phyloP scores from a whole-genome alignment of 2,888 invertebrate genomes.

The Drosophila cognata region DNA sequence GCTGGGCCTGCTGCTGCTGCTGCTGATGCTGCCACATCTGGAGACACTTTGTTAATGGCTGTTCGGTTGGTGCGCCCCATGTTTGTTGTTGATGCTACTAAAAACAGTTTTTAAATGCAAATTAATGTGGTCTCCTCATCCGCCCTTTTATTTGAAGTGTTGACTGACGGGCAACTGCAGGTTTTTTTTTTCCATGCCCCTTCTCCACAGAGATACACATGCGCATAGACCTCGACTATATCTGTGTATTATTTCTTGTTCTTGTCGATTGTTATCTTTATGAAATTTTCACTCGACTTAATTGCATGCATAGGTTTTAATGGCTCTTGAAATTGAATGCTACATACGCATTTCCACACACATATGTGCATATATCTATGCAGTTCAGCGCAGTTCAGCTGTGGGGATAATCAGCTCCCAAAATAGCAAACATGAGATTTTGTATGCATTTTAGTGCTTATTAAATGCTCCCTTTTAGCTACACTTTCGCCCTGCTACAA shows the following conservation, averaged over 20 bases:
- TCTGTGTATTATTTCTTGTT: conserved; percentile 70
- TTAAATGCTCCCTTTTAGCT: conserved; percentile 56
- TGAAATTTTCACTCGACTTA: conserved; percentile 81
- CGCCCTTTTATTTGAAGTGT: conserved; percentile 76
- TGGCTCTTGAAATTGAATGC: conserved; percentile 78
- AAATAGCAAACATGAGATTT: conserved; percentile 53
- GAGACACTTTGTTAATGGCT: conserved; percentile 79
- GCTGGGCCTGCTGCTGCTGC: conserved; percentile 1
- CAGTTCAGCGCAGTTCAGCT: conserved; percentile 14
- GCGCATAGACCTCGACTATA: conserved; percentile 29
- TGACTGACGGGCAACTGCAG: conserved; percentile 71
- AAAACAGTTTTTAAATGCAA: conserved; percentile 80
- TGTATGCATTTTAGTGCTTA: conserved; percentile 67
- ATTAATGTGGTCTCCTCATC: conserved; percentile 73
- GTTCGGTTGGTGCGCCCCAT: conserved; percentile 36
- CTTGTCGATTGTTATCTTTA: conserved; percentile 80
- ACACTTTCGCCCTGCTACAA: conserved; percentile 13
- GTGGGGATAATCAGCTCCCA: conserved; percentile 38
- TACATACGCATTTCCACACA: not conserved
- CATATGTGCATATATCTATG: not conserved
- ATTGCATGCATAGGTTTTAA: conserved; percentile 79
- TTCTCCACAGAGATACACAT: conserved; percentile 4
- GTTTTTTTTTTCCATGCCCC: conserved; percentile 23
- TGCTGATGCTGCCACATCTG: conserved; percentile 63
- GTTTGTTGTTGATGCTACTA: conserved; percentile 77